These are phyloP conservation scores for Archips xylosteana DNA, from an alignment of 2,888 invertebrate species.

Conservation along the genomic window DNA sequence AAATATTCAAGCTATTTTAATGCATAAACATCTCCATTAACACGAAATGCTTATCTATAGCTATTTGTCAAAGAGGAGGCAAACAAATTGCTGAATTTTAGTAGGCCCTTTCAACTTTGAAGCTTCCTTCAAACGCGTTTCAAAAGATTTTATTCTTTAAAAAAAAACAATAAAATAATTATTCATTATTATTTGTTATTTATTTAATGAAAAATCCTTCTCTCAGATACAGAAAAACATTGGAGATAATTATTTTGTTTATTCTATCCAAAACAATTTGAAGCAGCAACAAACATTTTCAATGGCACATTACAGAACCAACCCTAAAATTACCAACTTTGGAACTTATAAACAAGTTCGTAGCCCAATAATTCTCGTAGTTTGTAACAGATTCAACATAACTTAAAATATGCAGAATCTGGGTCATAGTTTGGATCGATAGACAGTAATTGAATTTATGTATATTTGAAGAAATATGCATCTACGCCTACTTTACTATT, in stretches of 20 bases:
- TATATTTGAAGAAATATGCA: neutral
- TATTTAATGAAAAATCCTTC: neutral
- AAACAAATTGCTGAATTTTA: conserved; percentile 71
- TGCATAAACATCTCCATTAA: conserved; percentile 71
- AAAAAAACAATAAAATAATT: no score
- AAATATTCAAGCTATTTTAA: conserved; percentile 52
- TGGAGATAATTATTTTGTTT: conserved; percentile 13
- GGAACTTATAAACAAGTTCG: conserved; percentile 8
- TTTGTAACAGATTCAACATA: conserved; percentile 23
- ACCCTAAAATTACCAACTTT: conserved; percentile 13
- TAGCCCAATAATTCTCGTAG: conserved; percentile 13
- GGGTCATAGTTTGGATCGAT: conserved; percentile 2
- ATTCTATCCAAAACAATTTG: neutral
- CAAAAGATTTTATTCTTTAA: neutral
- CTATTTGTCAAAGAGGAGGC: conserved; percentile 74
- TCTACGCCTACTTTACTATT: neutral
- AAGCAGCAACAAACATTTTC: conserved; percentile 13
- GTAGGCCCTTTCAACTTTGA: conserved; percentile 35
- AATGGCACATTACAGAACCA: conserved; percentile 6
- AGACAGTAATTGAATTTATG: neutral
- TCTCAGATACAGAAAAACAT: neutral
- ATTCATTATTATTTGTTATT: no score
- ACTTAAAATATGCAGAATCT: conserved; percentile 12
- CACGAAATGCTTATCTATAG: conserved; percentile 71
- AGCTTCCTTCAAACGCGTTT: conserved; percentile 30